A percentile compares a stretch with the other conserved stretches of the same genome.
Conservation (phyloP, 2,888 invertebrate species). For the Metallyticus violacea region DNA sequence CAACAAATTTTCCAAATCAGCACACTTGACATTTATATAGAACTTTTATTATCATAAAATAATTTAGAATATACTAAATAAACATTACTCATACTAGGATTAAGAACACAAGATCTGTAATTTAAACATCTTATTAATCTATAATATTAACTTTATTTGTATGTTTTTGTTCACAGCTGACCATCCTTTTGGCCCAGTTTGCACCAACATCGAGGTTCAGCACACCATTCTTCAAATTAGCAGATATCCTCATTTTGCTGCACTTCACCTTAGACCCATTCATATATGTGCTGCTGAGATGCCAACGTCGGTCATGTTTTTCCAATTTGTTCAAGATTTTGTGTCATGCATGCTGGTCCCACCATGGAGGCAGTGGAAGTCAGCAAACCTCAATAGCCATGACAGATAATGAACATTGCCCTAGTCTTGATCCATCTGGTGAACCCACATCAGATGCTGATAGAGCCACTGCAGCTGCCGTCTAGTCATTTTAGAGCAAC, state of each 20-base stretch:
- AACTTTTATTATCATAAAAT: too few species aligned
- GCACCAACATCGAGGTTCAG: slow-evolving; percentile 42
- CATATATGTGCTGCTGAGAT: slow-evolving; percentile 73
- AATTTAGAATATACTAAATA: too few species aligned
- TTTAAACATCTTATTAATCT: too few species aligned
- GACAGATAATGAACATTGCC: slow-evolving; percentile 24
- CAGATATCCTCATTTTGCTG: slow-evolving; percentile 72
- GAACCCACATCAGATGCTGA: neutral
- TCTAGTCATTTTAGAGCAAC: neutral
- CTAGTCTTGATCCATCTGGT: slow-evolving; percentile 8
- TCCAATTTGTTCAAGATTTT: slow-evolving; percentile 30
- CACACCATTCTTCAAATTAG: slow-evolving; percentile 54
- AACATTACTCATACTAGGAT: too few species aligned
- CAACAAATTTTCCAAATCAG: too few species aligned
- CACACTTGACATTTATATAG: too few species aligned
- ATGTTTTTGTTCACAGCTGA: slow-evolving; percentile 52
- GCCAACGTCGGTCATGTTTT: slow-evolving; percentile 41
- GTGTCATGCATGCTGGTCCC: slow-evolving; percentile 26
- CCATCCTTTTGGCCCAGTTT: slow-evolving; percentile 61
- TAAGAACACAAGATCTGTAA: too few species aligned
- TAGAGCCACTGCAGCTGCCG: neutral
- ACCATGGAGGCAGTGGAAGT: neutral
- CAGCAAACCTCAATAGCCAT: slow-evolving; percentile 24
- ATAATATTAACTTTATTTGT: neutral
- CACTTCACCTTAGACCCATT: slow-evolving; percentile 84